These are phyloP conservation scores for Lapara coniferarum DNA, from an alignment of 2,888 invertebrate species.

Conservation along the genomic window DNA sequence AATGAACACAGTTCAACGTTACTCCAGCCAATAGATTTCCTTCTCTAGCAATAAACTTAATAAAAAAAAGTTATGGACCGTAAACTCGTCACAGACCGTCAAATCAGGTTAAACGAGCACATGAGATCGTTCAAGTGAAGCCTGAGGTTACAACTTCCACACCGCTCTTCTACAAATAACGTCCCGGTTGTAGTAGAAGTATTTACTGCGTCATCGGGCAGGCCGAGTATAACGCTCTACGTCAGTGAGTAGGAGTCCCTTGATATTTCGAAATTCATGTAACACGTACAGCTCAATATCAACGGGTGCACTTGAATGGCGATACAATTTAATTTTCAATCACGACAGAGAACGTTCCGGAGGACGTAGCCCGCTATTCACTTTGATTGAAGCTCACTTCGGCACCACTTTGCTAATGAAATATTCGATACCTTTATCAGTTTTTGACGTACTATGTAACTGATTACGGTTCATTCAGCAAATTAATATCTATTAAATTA, in stretches of 20 bases:
- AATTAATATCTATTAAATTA: not conserved
- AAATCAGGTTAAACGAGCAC: constrained; percentile 51
- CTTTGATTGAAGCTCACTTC: constrained; percentile 52
- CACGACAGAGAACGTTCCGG: constrained; percentile 47
- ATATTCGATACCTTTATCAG: constrained; percentile 34
- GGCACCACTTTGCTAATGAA: constrained; percentile 33
- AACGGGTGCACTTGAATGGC: constrained; percentile 51
- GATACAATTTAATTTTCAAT: constrained; percentile 68
- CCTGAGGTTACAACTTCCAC: constrained; percentile 41
- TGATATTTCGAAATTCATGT: constrained; percentile 43
- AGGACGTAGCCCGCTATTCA: constrained; percentile 40
- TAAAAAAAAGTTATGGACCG: constrained; percentile 54
- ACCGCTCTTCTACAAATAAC: constrained; percentile 33
- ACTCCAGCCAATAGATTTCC: constrained; percentile 16
- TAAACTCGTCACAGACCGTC: constrained; percentile 54
- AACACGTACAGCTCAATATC: constrained; percentile 42
- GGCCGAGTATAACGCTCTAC: constrained; percentile 36
- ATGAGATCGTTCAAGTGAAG: constrained; percentile 36
- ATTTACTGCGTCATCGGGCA: constrained; percentile 7
- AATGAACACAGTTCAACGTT: constrained; percentile 10
- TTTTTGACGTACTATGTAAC: constrained; percentile 17
- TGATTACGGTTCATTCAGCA: constrained; percentile 6
- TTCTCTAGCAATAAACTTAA: constrained; percentile 43
- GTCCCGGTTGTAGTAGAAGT: too few relatives aligned
- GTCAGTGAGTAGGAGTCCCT: constrained; percentile 38